Base-by-base conservation (phyloP, 1,140 invertebrate genomes). In the Nixonia krombeini region DNA sequence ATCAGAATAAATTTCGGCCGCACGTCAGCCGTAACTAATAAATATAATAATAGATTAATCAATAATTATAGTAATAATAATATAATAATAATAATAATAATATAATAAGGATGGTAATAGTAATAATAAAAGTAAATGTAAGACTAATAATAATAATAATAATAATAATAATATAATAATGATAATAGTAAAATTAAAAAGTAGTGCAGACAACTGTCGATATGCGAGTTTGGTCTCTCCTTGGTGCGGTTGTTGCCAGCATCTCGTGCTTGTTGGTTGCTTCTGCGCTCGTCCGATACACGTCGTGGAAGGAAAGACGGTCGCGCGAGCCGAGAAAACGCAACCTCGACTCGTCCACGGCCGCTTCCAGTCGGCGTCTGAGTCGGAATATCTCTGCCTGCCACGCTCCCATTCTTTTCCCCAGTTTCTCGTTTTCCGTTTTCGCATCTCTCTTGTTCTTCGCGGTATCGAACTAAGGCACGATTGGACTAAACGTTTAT, bases 191-290 rank as follows among this genome's bases (percentile, higher is more conserved):
- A 74, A 78, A 76, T 79, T 77, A 80, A 78, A 77, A 80, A 74
- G 64, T 68, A 75, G 61, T 58, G 55, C 45, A 67, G 38, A 38
- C 64, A 68, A 72, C 72, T 75, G 55, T 77, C 65, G 64, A 69
- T 76, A 77, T 74, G 74, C 73, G 75, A 80, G 76, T 82, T 82
- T 82, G 80, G 80, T 82, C 78, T 80, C 62, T 81, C 78, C 78
- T 81, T 81, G 79, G 79, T 81, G 76, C 74, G 42, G 75, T 79
- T 81, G 49, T 65, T 62, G 72, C 68, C 71, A 65, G 69, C 63
- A 52, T 70, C 33, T 66, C 26, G 55, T 49, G 51, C 38, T 61
- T 33, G 53, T 58, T 62, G 35, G 63, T 69, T 57, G 18, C 7
- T 46, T 17, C 12, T 47, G 9, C 53, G 33, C 40, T 44, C 8